Evolutionary conservation across 2,888 invertebrate genomes (phyloP).

Genomic region (Hirudinaria manillensis): DNA sequence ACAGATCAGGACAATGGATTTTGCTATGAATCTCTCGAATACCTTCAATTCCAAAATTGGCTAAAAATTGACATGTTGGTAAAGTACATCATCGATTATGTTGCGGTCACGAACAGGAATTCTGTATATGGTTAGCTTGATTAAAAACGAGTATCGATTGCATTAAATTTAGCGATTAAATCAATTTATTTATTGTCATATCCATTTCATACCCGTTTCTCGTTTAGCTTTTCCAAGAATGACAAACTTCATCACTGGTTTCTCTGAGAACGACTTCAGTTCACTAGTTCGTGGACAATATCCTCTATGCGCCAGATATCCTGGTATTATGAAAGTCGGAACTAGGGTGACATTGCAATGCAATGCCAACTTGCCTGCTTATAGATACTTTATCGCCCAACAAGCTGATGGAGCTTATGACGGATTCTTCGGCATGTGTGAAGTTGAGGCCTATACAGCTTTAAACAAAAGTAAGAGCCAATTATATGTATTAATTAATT

Average conservation of each 20-base stretch:
- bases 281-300: conserved; percentile 3
- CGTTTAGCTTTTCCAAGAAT: not conserved
- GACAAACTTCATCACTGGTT: not conserved
- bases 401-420: not conserved
- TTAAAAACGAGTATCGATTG: too few species aligned
- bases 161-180: too few species aligned
- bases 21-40: not conserved
- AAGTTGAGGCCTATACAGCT: not conserved
- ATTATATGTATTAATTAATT: too few species aligned
- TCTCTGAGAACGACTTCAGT: not conserved
- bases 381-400: conserved; percentile 2
- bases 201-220: too few species aligned
- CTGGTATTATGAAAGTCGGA: not conserved
- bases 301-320: not conserved
- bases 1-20: not conserved
- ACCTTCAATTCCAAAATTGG: not conserved
- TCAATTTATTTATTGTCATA: too few species aligned
- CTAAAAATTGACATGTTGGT: not conserved
- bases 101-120: not conserved
- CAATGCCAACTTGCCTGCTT: conserved; percentile 2
- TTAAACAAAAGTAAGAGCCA: too few species aligned
- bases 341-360: not conserved
- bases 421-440: not conserved
- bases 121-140: not conserved
- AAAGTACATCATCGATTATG: not conserved